Evolutionary conservation across 2,888 invertebrate genomes (phyloP).

Genomic region (Harpagoxenus sublaevis): DNA sequence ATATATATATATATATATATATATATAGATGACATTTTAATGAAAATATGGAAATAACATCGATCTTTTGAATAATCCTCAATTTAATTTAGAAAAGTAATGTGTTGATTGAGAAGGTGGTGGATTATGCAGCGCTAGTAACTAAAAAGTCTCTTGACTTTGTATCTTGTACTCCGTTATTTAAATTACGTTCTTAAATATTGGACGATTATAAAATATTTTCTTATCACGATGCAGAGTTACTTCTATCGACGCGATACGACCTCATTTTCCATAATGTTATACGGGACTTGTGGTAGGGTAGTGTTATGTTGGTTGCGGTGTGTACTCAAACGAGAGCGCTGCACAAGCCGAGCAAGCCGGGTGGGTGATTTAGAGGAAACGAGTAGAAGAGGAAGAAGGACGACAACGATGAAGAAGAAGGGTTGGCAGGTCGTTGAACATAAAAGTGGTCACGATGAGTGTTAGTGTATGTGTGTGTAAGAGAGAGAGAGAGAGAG

Average conservation of each 20-base stretch:
- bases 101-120: neutral
- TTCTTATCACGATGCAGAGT: neutral
- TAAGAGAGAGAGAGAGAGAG: slow-evolving; percentile 2
- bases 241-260: slow-evolving; percentile 15
- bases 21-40: neutral
- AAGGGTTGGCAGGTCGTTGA: slow-evolving; percentile 72
- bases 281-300: slow-evolving; percentile 40
- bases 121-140: neutral
- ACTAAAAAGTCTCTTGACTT: neutral
- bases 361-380: slow-evolving; percentile 68
- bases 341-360: slow-evolving; percentile 63
- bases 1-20: no score
- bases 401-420: slow-evolving; percentile 33
- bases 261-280: slow-evolving; percentile 43
- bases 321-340: slow-evolving; percentile 70
- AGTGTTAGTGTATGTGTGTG: neutral
- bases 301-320: slow-evolving; percentile 59
- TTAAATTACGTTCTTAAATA: neutral
- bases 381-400: slow-evolving; percentile 58
- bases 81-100: neutral
- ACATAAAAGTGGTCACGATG: slow-evolving; percentile 75
- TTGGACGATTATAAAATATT: slow-evolving; percentile 3
- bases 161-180: neutral
- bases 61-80: neutral
- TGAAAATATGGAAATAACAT: neutral